A percentile compares a stretch with the other conserved stretches of the same genome.
These are phyloP conservation scores for Drosophila ananassae DNA, from an alignment of 1,140 invertebrate genomes.

Conservation along the genomic window DNA sequence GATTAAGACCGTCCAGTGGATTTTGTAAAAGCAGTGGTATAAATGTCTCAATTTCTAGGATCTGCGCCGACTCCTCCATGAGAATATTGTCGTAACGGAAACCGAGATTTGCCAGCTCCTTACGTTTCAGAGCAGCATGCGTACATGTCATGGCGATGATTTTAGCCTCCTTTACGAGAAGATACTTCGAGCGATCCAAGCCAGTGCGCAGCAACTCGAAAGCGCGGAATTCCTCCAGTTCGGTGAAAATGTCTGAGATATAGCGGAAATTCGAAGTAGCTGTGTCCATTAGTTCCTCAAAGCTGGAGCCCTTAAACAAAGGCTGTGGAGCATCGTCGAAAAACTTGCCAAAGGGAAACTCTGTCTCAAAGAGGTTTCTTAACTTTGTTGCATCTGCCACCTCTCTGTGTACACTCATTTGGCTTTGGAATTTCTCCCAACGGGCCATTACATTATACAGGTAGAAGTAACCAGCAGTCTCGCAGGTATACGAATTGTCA, in stretches of 20 bases:
- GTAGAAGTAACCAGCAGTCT: constrained; percentile 97
- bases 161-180: constrained; percentile 99
- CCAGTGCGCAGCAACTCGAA: constrained; percentile 98
- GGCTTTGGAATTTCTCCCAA: constrained; percentile 94
- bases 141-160: constrained; percentile 99
- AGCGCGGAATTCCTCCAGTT: constrained; percentile 98
- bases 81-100: constrained; percentile 99
- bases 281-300: constrained; percentile 95
- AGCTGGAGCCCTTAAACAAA: constrained; percentile 92
- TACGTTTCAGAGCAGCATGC: constrained; percentile 98
- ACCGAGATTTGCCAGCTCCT: constrained; percentile 97
- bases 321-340: constrained; percentile 97
- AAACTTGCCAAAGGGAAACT: constrained; percentile 97
- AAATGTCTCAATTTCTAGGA: constrained; percentile 99
- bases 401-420: constrained; percentile 32
- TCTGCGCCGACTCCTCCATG: constrained; percentile 99
- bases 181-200: constrained; percentile 96
- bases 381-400: constrained; percentile 45
- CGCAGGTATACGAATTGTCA: constrained; percentile 98
- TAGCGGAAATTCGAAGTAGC: constrained; percentile 97
- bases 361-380: constrained; percentile 85
- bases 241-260: constrained; percentile 97
- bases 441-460: constrained; percentile 90
- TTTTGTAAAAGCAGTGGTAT: constrained; percentile 99
- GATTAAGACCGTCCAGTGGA: constrained; percentile 97